These are phyloP conservation scores for Limenitis camilla DNA, from an alignment of 2,888 invertebrate genomes.

Conservation along the genomic window DNA sequence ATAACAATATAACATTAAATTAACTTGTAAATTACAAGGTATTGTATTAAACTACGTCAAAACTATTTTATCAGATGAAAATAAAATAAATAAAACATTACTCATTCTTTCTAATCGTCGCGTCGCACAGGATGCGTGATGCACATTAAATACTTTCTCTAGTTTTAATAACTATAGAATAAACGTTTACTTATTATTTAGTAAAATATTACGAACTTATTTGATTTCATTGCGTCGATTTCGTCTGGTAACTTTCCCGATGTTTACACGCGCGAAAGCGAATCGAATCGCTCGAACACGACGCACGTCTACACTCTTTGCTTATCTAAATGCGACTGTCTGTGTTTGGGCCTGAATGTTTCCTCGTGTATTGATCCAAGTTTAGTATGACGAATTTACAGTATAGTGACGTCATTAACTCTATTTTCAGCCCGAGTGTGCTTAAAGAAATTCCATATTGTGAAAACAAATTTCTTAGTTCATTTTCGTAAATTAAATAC, in stretches of 20 bases:
- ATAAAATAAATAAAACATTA: too few species aligned
- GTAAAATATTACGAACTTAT: slow-evolving; percentile 14
- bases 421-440: background rate
- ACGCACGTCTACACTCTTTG: slow-evolving; percentile 7
- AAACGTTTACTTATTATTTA: background rate
- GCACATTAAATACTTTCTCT: too few species aligned
- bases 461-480: too few species aligned
- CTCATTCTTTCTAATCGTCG: too few species aligned
- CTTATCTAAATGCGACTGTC: slow-evolving; percentile 11
- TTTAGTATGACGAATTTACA: slow-evolving; percentile 1
- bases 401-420: background rate
- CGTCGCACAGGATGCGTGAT: too few species aligned
- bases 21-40: too few species aligned
- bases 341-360: background rate
- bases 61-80: too few species aligned
- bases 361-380: slow-evolving; percentile 14
- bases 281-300: background rate
- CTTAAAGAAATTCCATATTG: too few species aligned
- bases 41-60: too few species aligned
- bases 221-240: slow-evolving; percentile 10
- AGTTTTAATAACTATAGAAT: background rate
- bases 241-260: slow-evolving; percentile 21
- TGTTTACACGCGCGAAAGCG: slow-evolving; percentile 15
- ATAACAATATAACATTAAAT: too few species aligned
- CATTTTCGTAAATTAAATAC: too few species aligned